Evolutionary conservation across 1,140 invertebrate genomes (phyloP).

Genomic region (Cyclina sinensis): DNA sequence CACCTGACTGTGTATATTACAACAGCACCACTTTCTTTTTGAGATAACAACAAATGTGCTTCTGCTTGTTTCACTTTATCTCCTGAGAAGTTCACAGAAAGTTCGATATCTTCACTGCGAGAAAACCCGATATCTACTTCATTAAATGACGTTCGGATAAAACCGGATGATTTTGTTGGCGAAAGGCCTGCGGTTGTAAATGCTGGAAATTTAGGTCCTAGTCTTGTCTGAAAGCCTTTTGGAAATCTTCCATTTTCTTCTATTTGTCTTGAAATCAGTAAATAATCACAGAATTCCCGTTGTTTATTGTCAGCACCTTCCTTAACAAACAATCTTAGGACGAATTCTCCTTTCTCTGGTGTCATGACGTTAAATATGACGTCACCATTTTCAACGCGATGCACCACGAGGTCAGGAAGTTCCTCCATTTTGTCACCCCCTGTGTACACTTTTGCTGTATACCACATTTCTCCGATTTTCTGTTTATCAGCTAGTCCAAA

Average conservation of each 20-base stretch:
- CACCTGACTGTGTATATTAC: constrained; percentile 73
- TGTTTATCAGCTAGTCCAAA: constrained; percentile 68
- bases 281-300: constrained; percentile 80
- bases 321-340: constrained; percentile 74
- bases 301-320: constrained; percentile 60
- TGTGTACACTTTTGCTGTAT: constrained; percentile 65
- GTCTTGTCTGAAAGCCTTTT: constrained; percentile 73
- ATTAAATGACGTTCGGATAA: constrained; percentile 71
- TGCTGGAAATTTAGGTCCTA: constrained; percentile 68
- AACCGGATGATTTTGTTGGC: constrained; percentile 69
- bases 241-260: constrained; percentile 72
- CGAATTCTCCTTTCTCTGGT: constrained; percentile 78
- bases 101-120: constrained; percentile 70
- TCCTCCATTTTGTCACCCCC: constrained; percentile 70
- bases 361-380: constrained; percentile 80
- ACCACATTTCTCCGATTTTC: constrained; percentile 58
- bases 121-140: constrained; percentile 73
- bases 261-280: constrained; percentile 76
- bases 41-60: constrained; percentile 70
- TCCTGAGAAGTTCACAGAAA: constrained; percentile 75
- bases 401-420: constrained; percentile 73
- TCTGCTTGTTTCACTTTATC: constrained; percentile 73
- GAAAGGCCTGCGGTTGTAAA: constrained; percentile 71
- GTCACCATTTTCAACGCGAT: constrained; percentile 77
- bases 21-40: constrained; percentile 66